These are phyloP conservation scores for Diogma glabrata DNA, from an alignment of 2,888 invertebrate genomes.

Conservation along the genomic window DNA sequence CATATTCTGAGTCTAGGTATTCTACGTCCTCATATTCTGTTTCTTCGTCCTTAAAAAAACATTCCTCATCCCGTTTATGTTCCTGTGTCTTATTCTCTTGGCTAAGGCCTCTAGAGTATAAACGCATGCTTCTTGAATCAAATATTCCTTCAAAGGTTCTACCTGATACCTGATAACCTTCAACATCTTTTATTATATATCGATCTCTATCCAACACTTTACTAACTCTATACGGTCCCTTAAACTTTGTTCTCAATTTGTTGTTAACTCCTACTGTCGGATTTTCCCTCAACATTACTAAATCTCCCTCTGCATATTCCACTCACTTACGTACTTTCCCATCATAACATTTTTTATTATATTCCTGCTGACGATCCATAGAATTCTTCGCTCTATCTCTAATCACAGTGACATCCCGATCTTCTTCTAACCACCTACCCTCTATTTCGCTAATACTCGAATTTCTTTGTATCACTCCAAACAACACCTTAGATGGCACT, in stretches of 20 bases:
- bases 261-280: no score
- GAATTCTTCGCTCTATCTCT: not conserved
- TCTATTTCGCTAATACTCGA: not conserved
- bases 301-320: not conserved
- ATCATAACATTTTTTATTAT: not conserved
- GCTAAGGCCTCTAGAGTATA: not conserved
- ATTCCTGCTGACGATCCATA: not conserved
- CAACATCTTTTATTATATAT: not conserved
- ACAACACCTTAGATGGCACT: not conserved
- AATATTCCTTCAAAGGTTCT: not conserved
- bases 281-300: not conserved
- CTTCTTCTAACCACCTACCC: not conserved
- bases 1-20: not conserved
- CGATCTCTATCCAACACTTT: not conserved
- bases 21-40: not conserved
- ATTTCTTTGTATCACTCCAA: not conserved
- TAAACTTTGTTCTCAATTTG: not conserved
- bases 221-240: not conserved
- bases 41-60: not conserved
- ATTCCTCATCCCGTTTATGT: not conserved
- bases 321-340: not conserved
- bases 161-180: not conserved
- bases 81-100: no score
- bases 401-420: not conserved
- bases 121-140: not conserved